These are phyloP conservation scores for Carlito syrichta DNA, from an alignment of 2,113 vertebrate species.

Conservation along the genomic window DNA sequence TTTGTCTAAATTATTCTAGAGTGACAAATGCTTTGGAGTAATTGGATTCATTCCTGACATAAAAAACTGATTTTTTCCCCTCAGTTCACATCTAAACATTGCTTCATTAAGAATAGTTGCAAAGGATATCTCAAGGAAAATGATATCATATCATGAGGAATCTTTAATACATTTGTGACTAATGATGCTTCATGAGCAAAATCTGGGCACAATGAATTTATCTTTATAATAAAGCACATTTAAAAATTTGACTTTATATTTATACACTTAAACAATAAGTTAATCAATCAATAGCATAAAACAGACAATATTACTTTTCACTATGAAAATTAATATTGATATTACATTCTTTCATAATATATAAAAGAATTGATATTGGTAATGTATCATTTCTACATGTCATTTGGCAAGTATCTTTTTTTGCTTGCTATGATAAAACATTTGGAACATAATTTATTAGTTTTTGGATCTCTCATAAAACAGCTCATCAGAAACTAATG, in stretches of 20 bases:
- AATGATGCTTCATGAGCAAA: conserved; percentile 57
- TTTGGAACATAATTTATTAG: conserved; percentile 43
- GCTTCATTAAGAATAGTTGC: conserved; percentile 76
- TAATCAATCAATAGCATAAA: background rate
- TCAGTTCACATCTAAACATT: too few species aligned
- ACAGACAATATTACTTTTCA: background rate
- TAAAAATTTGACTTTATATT: conserved; percentile 41
- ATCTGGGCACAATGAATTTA: conserved; percentile 38
- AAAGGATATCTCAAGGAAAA: conserved; percentile 68
- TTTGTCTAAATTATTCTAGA: conserved; percentile 16
- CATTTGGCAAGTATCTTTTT: conserved; percentile 6
- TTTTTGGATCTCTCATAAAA: background rate
- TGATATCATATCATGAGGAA: conserved; percentile 57
- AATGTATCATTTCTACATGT: background rate
- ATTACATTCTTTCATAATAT: conserved; percentile 27
- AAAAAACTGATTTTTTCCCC: conserved; percentile 70
- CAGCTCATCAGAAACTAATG: background rate
- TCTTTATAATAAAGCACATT: conserved; percentile 46
- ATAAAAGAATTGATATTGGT: background rate
- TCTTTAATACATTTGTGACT: conserved; percentile 68
- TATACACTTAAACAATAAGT: background rate
- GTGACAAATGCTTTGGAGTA: conserved; percentile 72
- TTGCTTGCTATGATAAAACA: background rate
- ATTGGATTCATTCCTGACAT: conserved; percentile 74
- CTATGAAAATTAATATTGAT: conserved; percentile 43